Conservation (phyloP, 2,113 vertebrate species). For the Periophthalmodon schlosseri region DNA sequence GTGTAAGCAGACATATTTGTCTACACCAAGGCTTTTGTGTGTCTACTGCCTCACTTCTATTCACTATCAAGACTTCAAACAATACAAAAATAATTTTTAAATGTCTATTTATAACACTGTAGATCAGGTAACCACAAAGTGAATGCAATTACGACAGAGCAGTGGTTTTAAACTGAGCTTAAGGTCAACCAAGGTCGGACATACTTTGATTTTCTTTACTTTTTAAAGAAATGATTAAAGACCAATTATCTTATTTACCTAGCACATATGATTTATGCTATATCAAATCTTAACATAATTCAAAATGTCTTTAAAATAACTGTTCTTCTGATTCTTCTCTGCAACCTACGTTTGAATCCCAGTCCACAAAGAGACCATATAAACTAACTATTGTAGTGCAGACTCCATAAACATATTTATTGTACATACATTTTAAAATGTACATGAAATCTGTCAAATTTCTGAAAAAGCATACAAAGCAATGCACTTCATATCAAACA, state of each 20-base stretch:
- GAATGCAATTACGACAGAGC: neutral
- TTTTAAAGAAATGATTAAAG: neutral
- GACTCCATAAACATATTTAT: slow-evolving; percentile 25
- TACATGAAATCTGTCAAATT: slow-evolving; percentile 32
- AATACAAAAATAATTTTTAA: neutral
- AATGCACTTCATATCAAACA: slow-evolving; percentile 28
- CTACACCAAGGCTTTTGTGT: neutral
- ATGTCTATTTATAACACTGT: neutral
- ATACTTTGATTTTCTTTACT: neutral
- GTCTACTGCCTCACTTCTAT: neutral
- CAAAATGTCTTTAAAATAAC: neutral
- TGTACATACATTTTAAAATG: slow-evolving; percentile 35
- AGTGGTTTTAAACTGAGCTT: neutral
- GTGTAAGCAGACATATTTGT: neutral
- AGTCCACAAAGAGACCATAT: neutral
- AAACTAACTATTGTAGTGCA: neutral
- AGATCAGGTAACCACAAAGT: neutral
- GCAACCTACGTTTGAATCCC: neutral
- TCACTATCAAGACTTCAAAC: neutral
- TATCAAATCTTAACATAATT: neutral
- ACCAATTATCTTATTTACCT: neutral
- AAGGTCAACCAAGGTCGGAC: neutral
- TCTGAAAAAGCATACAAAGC: slow-evolving; percentile 24
- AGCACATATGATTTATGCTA: neutral
- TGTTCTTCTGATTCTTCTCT: neutral